A percentile compares a stretch with the other conserved stretches of the same genome.
phyloP scores from a whole-genome alignment of 2,113 vertebrate genomes.

The Myotis lucifugus region DNA sequence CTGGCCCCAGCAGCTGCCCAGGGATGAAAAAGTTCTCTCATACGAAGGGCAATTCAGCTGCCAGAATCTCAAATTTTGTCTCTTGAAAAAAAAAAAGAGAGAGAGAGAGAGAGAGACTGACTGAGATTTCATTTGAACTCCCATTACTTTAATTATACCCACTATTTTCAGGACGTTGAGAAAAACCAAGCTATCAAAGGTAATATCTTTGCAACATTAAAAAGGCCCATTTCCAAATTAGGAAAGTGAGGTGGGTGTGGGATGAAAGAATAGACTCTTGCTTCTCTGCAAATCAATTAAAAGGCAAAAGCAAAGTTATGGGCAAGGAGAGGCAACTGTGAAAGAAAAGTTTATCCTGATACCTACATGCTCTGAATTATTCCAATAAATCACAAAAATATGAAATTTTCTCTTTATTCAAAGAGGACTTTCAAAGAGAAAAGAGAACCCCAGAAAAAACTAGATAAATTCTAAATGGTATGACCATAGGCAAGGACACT shows the following conservation, averaged over 20 bases:
- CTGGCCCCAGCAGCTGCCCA: not conserved
- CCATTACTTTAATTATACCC: conserved; percentile 50
- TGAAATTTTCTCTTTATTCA: conserved; percentile 13
- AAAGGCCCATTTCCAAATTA: conserved; percentile 44
- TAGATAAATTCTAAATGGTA: not conserved
- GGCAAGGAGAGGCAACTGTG: not conserved
- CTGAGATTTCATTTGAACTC: conserved; percentile 24
- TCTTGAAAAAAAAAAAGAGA: not conserved
- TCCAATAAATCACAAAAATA: conserved; percentile 5
- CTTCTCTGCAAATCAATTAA: conserved; percentile 48
- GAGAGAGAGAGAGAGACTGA: not conserved
- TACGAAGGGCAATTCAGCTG: not conserved
- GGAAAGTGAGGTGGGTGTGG: not conserved
- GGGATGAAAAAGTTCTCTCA: not conserved
- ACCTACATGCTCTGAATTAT: conserved; percentile 43
- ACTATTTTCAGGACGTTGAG: conserved; percentile 55
- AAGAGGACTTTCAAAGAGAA: conserved; percentile 32
- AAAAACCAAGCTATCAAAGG: conserved; percentile 61
- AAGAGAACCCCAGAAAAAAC: conserved; percentile 43
- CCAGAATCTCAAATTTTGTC: not conserved
- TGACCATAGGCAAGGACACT: not conserved
- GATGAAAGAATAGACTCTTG: conserved; percentile 19
- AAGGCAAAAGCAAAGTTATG: conserved; percentile 51
- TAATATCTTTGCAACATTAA: conserved; percentile 23
- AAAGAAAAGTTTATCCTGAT: not conserved